Evolutionary conservation across 1,140 invertebrate species (phyloP), one percentile per base, ranked within the genome.

Genomic region (Brachionus calyciflorus): DNA sequence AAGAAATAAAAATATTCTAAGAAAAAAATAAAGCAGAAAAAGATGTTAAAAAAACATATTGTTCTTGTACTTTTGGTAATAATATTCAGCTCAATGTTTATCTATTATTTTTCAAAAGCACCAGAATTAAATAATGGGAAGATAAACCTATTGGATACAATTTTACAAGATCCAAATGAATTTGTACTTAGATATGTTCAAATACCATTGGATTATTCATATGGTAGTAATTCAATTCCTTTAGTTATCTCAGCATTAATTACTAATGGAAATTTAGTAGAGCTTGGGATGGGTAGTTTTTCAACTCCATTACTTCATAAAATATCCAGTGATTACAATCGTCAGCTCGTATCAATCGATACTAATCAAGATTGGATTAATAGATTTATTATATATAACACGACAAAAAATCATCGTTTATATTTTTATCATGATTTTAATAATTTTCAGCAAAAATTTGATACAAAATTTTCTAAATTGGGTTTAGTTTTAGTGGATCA

Each of bases 281-380:
- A 73, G 40, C 69, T 73, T 33, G 69, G 69, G 7, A 73, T 55
- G 17, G 69, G 69, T 17, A 33, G 28, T 19, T 73, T 49, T 73
- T 73, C 69, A 26, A 73, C 69, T 19, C 19, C 46, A 3, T 40
- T 73, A 40, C 40, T 73, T 0, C 41, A 73, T 21, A 33, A 40
- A 10, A 49, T 73, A 49, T 73, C 69, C 37, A 73, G 3, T 12
- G 37, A 55, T 24, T 21, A 49, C 3, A 73, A 55, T 30, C 44
- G 41, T 10, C 12, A 33, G 10, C 7, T 48, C 17, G 28, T 73
- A 33, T 73, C 69, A 28, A 26, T 73, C n/a, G 69, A 73, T 28
- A 51, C 69, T 17, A 33, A 73, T 21, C 19, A 19, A 6, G 44
- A 48, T n/a, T 73, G 69, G 69, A n/a, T 73, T 3, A 21, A 49